phyloP scores from a whole-genome alignment of 2,888 invertebrate genomes.

The Agonopterix arenella region DNA sequence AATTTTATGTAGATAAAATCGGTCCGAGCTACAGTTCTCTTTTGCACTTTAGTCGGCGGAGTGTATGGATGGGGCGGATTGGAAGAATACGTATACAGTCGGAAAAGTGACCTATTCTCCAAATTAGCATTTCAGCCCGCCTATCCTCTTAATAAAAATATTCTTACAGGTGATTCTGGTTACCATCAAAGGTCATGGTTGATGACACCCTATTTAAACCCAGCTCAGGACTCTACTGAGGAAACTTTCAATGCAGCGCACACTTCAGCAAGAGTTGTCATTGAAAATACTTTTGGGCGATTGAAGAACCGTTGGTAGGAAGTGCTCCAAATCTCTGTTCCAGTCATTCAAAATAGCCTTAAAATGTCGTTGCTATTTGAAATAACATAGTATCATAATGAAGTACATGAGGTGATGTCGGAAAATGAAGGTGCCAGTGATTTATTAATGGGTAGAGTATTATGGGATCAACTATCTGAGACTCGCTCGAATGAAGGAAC shows the following conservation, averaged over 20 bases:
- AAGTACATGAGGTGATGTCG: background rate
- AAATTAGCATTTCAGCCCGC: too few species aligned
- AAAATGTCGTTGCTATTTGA: too few species aligned
- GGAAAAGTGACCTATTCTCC: too few species aligned
- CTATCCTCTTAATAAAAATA: background rate
- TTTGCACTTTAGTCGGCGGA: too few species aligned
- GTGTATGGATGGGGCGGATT: too few species aligned
- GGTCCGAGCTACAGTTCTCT: too few species aligned
- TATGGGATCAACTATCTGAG: background rate
- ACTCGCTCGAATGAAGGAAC: background rate
- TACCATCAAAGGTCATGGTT: constrained; percentile 17
- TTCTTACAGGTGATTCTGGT: constrained; percentile 13
- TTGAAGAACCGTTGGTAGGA: constrained; percentile 22
- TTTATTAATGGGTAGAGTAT: background rate
- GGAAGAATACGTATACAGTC: too few species aligned
- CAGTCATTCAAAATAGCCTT: too few species aligned
- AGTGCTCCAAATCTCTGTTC: too few species aligned
- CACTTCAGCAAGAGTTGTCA: constrained; percentile 12
- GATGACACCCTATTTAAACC: constrained; percentile 20
- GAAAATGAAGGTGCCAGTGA: background rate
- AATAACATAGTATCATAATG: too few species aligned
- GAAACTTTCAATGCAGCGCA: constrained; percentile 14
- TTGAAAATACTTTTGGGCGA: constrained; percentile 19
- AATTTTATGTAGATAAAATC: too few species aligned
- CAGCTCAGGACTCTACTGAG: constrained; percentile 12